These are phyloP conservation scores for Yoshiicerus persimilis DNA, from an alignment of 1,140 invertebrate species.

Conservation along the genomic window DNA sequence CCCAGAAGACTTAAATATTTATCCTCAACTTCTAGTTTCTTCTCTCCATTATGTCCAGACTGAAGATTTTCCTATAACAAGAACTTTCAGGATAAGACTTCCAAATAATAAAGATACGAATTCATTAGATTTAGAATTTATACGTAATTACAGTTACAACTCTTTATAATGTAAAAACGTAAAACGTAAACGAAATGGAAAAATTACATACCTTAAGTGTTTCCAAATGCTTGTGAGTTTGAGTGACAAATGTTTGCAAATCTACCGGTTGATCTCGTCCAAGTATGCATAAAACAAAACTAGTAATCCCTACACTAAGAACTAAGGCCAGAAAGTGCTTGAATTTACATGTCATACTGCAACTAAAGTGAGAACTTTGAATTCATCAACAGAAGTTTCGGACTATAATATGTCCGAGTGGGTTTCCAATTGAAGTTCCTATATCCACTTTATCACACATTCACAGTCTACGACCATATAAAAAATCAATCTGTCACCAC, in stretches of 20 bases:
- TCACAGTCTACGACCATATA: too few relatives aligned
- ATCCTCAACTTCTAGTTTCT: slow-evolving; percentile 48
- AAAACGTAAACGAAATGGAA: background rate
- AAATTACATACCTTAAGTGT: slow-evolving; percentile 39
- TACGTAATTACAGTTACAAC: background rate
- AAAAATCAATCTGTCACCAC: too few relatives aligned
- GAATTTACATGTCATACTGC: slow-evolving; percentile 35
- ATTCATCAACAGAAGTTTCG: too few relatives aligned
- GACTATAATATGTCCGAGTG: too few relatives aligned
- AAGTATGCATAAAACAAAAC: slow-evolving; percentile 42
- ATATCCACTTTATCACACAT: too few relatives aligned
- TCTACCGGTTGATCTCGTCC: slow-evolving; percentile 41
- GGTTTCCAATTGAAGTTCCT: too few relatives aligned
- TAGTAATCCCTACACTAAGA: slow-evolving; percentile 39
- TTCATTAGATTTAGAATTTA: background rate
- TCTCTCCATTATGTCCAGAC: slow-evolving; percentile 26
- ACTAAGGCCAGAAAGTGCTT: slow-evolving; percentile 44
- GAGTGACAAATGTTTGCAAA: slow-evolving; percentile 42
- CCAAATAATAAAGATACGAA: background rate
- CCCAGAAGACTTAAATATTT: slow-evolving; percentile 45
- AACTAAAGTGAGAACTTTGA: background rate
- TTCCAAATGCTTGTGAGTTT: slow-evolving; percentile 48
- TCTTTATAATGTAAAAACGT: too few relatives aligned
- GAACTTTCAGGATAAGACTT: background rate
- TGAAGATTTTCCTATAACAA: slow-evolving; percentile 39